Evolutionary conservation across 2,888 invertebrate genomes (phyloP).

Genomic region (Latheticus oryzae): DNA sequence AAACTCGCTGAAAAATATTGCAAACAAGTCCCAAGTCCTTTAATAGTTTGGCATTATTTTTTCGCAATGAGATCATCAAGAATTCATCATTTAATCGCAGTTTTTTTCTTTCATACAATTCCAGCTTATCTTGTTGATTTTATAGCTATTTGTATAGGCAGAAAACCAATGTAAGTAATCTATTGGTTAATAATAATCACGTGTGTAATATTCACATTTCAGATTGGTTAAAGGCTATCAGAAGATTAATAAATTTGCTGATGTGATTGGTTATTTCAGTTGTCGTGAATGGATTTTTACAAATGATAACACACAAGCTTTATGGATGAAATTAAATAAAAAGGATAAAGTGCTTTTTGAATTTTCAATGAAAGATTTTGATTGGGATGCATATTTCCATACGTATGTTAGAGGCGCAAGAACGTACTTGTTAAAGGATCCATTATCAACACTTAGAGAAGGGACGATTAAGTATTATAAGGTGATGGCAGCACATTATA

Average conservation of each 20-base stretch:
- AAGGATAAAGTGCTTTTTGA: constrained; percentile 71
- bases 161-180: constrained; percentile 71
- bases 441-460: constrained; percentile 77
- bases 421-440: constrained; percentile 81
- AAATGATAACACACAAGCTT: constrained; percentile 70
- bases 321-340: constrained; percentile 71
- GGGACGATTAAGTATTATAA: constrained; percentile 70
- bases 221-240: constrained; percentile 51
- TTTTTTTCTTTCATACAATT: constrained; percentile 71
- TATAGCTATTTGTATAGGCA: constrained; percentile 70
- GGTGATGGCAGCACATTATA: constrained; percentile 49
- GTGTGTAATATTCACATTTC: constrained; percentile 5
- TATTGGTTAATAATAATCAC: background rate
- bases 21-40: constrained; percentile 68
- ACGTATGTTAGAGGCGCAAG: constrained; percentile 48
- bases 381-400: constrained; percentile 72
- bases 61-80: constrained; percentile 73
- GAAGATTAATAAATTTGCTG: constrained; percentile 67
- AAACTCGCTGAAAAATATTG: constrained; percentile 68
- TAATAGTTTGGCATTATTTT: constrained; percentile 74
- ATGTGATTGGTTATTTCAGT: constrained; percentile 82
- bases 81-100: constrained; percentile 69
- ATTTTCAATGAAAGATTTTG: constrained; percentile 77
- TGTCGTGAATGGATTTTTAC: constrained; percentile 81
- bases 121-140: constrained; percentile 74